Evolutionary conservation across 2,888 invertebrate genomes (phyloP).

Genomic region (Sympetrum striolatum): DNA sequence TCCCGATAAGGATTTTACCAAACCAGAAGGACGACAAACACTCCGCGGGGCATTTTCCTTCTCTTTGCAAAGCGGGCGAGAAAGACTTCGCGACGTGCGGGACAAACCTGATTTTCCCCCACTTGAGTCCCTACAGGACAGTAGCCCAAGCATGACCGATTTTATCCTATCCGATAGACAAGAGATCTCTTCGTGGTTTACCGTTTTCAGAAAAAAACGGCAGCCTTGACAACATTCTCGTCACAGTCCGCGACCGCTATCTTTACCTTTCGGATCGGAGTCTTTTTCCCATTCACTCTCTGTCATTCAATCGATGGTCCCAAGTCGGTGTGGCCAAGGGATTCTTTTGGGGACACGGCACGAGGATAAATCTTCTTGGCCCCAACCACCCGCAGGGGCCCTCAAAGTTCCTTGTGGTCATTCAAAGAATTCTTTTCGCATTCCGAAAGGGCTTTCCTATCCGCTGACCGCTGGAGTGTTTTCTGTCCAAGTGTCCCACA

Average conservation of each 20-base stretch:
- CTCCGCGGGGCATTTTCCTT: neutral
- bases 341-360: neutral
- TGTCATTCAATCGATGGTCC: neutral
- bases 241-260: neutral
- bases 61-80: neutral
- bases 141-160: slow-evolving; percentile 11
- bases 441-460: neutral
- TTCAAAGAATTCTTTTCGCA: neutral
- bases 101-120: slow-evolving; percentile 23
- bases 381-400: neutral
- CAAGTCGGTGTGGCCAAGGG: neutral
- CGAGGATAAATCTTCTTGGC: neutral
- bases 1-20: neutral
- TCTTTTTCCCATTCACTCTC: neutral
- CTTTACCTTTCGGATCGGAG: neutral
- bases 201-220: neutral
- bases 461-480: neutral
- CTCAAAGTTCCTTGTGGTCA: neutral
- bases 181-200: neutral
- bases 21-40: neutral
- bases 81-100: neutral
- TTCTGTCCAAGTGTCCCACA: neutral
- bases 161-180: slow-evolving; percentile 2
- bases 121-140: slow-evolving; percentile 9
- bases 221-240: neutral